phyloP scores from a whole-genome alignment of 2,888 invertebrate genomes.

The Agrypnus murinus region DNA sequence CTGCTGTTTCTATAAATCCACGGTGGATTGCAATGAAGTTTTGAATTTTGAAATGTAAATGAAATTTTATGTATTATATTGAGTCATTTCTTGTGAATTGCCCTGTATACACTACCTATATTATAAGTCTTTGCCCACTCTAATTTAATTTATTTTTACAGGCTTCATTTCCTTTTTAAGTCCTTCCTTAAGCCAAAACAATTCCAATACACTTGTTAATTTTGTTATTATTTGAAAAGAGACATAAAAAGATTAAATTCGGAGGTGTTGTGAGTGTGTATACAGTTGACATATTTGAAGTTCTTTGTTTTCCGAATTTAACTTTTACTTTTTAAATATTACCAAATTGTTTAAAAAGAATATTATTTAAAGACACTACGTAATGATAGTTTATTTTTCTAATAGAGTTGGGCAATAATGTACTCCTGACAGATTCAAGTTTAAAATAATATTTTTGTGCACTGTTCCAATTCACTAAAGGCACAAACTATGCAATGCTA shows the following conservation, averaged over 20 bases:
- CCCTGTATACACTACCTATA: too few species aligned
- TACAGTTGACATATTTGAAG: background rate
- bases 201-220: conserved; percentile 63
- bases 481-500: too few species aligned
- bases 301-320: background rate
- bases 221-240: conserved; percentile 26
- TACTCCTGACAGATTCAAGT: background rate
- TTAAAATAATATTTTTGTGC: background rate
- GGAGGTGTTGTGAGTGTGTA: conserved; percentile 1
- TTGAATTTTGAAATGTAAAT: too few species aligned
- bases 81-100: too few species aligned
- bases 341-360: conserved; percentile 6
- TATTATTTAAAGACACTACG: background rate
- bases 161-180: conserved; percentile 52
- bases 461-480: too few species aligned
- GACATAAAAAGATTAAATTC: background rate
- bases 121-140: conserved; percentile 40
- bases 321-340: background rate
- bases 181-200: conserved; percentile 57
- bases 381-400: background rate
- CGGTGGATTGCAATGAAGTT: too few species aligned
- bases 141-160: conserved; percentile 58
- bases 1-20: too few species aligned
- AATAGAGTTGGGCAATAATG: background rate
- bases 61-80: too few species aligned